These are phyloP conservation scores for Clistopyga incitator DNA, from an alignment of 2,888 invertebrate genomes.

Conservation along the genomic window DNA sequence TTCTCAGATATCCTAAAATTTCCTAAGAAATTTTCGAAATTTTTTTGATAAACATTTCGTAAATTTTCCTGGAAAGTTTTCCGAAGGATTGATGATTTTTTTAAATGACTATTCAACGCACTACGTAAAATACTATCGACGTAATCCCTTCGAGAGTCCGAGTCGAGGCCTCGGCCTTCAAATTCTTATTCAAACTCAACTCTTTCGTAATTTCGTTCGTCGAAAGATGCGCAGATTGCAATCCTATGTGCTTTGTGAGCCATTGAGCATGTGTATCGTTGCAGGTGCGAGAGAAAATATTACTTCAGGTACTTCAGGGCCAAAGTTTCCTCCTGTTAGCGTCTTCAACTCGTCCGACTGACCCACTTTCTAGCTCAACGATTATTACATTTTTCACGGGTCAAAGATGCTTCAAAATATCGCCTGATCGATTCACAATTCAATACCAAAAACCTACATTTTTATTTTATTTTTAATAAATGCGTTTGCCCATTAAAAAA, in stretches of 20 bases:
- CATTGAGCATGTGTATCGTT: not conserved
- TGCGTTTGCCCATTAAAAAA: no score
- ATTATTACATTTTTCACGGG: constrained; percentile 28
- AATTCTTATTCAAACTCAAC: constrained; percentile 35
- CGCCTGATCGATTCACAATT: not conserved
- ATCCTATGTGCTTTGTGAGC: not conserved
- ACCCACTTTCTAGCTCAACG: constrained; percentile 33
- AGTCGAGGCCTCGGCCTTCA: constrained; percentile 42
- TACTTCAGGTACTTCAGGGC: constrained; percentile 30
- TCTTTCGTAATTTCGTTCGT: constrained; percentile 52
- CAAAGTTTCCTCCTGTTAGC: constrained; percentile 20
- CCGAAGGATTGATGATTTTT: no score
- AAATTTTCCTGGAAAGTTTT: no score
- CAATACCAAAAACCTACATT: not conserved
- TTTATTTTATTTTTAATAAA: no score
- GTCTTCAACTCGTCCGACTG: constrained; percentile 41
- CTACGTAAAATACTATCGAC: not conserved
- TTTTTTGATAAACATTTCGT: no score
- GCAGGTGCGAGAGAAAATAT: constrained; percentile 15
- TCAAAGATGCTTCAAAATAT: not conserved
- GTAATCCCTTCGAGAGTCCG: not conserved
- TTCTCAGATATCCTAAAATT: no score
- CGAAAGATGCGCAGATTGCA: constrained; percentile 35
- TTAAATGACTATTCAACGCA: not conserved
- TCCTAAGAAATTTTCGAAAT: no score